Evolutionary conservation across 2,888 invertebrate species (phyloP), one percentile per base, ranked within the genome.

Genomic region (Agrochola lychnidis): DNA sequence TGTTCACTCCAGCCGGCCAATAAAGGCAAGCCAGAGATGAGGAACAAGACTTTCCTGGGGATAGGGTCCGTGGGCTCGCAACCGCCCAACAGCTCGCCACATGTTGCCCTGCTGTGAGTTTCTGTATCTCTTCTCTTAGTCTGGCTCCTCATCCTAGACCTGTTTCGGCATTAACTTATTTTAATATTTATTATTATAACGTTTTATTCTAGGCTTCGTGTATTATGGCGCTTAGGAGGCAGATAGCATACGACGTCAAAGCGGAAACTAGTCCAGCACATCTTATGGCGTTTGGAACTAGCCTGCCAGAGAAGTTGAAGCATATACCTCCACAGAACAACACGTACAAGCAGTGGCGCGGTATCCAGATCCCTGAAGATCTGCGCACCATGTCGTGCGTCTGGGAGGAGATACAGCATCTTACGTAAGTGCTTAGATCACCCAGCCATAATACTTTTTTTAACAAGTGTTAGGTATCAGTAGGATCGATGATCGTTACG

Each of bases 361-460:
- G 94, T 14, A 97, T 97, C 73, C 91, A 95, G 79, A 97, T 97
- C 67, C 97, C 97, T 0, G 94, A 96, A 70, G 97, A 97, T 64
- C 90, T 98, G 30, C 95, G 96, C 75, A 94, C 96, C 1, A 98
- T 98, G 98, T 94, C 97, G 0, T 95, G 95, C 66, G 97, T 98
- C 1, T 98, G 97, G 97, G 96, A 97, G 22, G 97, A 97, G n/a
- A 97, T 98, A 63, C 96, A 97, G 36, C 96, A 97, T 91, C 94
- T 98, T 10, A 97, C 97, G 97, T 97, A 82, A 92, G 94, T 88
- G 16, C 12, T 67, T 42, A 25, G 1, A 40, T 36, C 9, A 30
- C 22, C 10, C 10, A 62, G 5, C 14, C 22, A n/a, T 12, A 14
- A 53, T 45, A 2, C 9, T 2, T 53, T 57, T 25, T 53, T 14